A percentile compares a stretch with the other conserved stretches of the same genome.
Evolutionary conservation across 2,888 invertebrate genomes (phyloP).

Genomic region (Ctenicera cuprea): DNA sequence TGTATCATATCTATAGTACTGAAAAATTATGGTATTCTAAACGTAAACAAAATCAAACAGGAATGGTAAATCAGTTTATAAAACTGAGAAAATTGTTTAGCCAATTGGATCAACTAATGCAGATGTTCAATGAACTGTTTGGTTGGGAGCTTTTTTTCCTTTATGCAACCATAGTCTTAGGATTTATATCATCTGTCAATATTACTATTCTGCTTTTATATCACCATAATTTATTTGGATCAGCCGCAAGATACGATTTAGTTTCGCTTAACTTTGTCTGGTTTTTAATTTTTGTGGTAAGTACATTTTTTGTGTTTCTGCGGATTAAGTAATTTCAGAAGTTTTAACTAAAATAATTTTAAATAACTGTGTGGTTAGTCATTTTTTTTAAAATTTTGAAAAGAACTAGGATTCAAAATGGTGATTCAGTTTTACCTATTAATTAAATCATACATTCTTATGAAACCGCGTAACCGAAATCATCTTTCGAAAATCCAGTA

Average conservation of each 20-base stretch:
- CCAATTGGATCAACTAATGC: background rate
- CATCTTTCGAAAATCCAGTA: too few relatives aligned
- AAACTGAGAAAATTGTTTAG: background rate
- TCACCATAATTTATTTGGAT: background rate
- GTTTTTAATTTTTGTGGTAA: conserved; percentile 3
- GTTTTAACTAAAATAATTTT: too few relatives aligned
- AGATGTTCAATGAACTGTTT: background rate
- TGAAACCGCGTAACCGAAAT: too few relatives aligned
- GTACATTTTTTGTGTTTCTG: background rate
- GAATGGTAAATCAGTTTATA: background rate
- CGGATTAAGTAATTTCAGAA: too few relatives aligned
- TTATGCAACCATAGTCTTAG: background rate
- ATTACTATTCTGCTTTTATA: background rate
- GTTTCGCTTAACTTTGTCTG: background rate
- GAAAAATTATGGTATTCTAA: background rate
- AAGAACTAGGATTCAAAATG: too few relatives aligned
- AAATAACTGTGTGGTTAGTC: too few relatives aligned
- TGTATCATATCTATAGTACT: background rate
- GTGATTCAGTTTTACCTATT: too few relatives aligned
- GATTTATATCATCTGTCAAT: background rate
- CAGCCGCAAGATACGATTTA: background rate
- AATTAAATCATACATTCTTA: too few relatives aligned
- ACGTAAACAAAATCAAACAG: background rate
- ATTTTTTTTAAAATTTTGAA: too few relatives aligned
- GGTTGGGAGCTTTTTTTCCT: background rate